These are phyloP conservation scores for Yasuhikotakia modesta DNA, from an alignment of 2,797 vertebrate species.

Conservation along the genomic window DNA sequence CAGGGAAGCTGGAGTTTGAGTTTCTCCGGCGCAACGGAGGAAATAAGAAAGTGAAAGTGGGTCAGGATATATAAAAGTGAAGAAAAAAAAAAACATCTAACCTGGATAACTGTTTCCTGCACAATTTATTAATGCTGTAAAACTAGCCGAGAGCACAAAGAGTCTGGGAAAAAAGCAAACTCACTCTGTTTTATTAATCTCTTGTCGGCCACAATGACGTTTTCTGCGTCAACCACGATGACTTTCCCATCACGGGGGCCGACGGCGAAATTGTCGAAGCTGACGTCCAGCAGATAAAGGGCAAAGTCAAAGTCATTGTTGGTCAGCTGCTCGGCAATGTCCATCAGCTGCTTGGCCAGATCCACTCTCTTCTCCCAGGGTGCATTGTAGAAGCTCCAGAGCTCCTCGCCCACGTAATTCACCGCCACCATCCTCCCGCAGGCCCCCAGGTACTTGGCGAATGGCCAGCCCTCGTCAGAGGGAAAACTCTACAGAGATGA, in stretches of 20 bases:
- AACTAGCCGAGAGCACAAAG: background rate
- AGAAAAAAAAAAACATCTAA: background rate
- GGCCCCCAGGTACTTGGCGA: slow-evolving; percentile 96
- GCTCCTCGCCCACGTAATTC: slow-evolving; percentile 96
- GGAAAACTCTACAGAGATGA: slow-evolving; percentile 87
- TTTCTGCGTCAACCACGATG: slow-evolving; percentile 96
- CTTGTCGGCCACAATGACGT: slow-evolving; percentile 96
- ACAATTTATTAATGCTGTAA: background rate
- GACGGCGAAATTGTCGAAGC: slow-evolving; percentile 98
- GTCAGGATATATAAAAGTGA: slow-evolving; percentile 24
- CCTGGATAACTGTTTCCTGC: slow-evolving; percentile 1
- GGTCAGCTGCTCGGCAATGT: slow-evolving; percentile 98
- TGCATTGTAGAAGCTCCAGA: slow-evolving; percentile 96
- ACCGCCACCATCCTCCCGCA: slow-evolving; percentile 97
- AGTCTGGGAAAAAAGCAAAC: slow-evolving; percentile 59
- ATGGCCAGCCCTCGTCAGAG: slow-evolving; percentile 98
- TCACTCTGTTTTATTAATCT: slow-evolving; percentile 96
- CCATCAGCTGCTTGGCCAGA: slow-evolving; percentile 95
- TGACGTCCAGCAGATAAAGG: slow-evolving; percentile 98
- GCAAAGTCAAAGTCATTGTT: slow-evolving; percentile 99
- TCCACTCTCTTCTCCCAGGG: slow-evolving; percentile 97
- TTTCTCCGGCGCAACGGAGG: background rate
- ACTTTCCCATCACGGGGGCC: slow-evolving; percentile 96
- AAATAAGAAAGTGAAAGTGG: slow-evolving; percentile 45
- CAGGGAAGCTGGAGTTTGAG: background rate